These are phyloP conservation scores for Hydrozoanthus gracilis DNA, from an alignment of 92 coral and sea anemone species.

Conservation along the genomic window DNA sequence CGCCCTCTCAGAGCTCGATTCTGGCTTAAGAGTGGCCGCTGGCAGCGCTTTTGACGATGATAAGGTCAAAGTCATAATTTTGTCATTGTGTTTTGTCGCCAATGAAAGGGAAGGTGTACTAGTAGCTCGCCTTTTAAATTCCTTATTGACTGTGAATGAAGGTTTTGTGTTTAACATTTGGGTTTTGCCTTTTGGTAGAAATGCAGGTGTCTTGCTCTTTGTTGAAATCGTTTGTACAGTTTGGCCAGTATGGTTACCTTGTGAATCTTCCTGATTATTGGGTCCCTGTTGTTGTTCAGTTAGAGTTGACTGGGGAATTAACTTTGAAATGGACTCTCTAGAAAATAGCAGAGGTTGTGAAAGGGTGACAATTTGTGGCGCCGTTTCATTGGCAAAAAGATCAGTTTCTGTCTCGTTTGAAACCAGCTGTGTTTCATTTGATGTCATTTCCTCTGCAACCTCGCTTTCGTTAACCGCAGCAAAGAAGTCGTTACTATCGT, in stretches of 20 bases:
- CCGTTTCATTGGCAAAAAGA: slow-evolving; percentile 92
- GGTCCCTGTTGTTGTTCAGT: background rate
- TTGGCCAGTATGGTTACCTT: background rate
- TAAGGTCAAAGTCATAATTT: background rate
- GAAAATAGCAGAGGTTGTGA: slow-evolving; percentile 78
- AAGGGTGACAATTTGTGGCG: slow-evolving; percentile 79
- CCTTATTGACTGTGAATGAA: background rate
- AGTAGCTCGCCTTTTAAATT: too few species aligned
- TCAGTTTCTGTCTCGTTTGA: slow-evolving; percentile 98
- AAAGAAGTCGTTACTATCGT: slow-evolving; percentile 50
- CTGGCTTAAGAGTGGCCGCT: background rate
- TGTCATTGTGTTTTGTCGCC: background rate
- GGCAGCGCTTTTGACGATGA: background rate
- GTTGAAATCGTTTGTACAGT: background rate
- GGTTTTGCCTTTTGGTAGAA: background rate
- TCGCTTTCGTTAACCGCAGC: slow-evolving; percentile 66
- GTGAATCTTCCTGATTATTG: background rate
- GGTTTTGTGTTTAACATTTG: background rate
- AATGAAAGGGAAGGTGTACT: background rate
- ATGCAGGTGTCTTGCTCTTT: background rate
- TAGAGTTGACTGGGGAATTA: slow-evolving; percentile 62
- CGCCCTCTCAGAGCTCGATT: background rate
- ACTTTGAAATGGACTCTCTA: slow-evolving; percentile 55
- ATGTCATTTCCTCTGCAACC: slow-evolving; percentile 90
- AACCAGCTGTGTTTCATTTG: slow-evolving; percentile 94